These are phyloP conservation scores for Synaphobranchus kaupii DNA, from an alignment of 2,797 vertebrate species.

Conservation along the genomic window DNA sequence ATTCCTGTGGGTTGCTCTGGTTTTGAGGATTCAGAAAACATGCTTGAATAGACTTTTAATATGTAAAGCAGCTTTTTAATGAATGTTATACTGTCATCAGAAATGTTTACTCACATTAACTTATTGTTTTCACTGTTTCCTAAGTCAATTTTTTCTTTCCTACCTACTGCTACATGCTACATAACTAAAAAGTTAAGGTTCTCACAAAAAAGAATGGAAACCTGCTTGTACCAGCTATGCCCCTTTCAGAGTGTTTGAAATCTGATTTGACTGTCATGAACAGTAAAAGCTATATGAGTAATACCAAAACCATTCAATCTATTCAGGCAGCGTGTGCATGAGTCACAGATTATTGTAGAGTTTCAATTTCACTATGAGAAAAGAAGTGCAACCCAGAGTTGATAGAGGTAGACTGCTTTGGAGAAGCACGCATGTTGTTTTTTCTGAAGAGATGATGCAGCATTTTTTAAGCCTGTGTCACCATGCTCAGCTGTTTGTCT, in stretches of 20 bases:
- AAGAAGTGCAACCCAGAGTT: neutral
- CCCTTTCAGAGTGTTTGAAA: neutral
- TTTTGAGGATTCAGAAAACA: neutral
- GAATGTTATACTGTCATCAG: neutral
- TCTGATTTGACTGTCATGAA: neutral
- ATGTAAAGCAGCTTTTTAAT: neutral
- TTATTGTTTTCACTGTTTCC: neutral
- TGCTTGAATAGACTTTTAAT: neutral
- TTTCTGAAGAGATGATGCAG: conserved; percentile 13
- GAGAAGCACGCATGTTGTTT: neutral
- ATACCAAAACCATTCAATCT: neutral
- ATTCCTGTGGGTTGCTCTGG: neutral
- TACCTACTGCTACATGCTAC: neutral
- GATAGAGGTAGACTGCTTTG: neutral
- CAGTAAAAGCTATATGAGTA: neutral
- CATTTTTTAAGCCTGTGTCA: neutral
- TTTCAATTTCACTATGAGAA: neutral
- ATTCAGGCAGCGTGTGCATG: neutral
- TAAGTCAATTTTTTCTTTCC: neutral
- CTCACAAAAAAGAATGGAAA: neutral
- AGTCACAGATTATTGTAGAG: neutral
- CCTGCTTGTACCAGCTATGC: neutral
- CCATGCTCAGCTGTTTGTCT: neutral
- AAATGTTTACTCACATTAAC: neutral
- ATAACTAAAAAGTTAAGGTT: neutral